These are phyloP conservation scores for Mamestra brassicae DNA, from an alignment of 2,888 invertebrate species.

Conservation along the genomic window DNA sequence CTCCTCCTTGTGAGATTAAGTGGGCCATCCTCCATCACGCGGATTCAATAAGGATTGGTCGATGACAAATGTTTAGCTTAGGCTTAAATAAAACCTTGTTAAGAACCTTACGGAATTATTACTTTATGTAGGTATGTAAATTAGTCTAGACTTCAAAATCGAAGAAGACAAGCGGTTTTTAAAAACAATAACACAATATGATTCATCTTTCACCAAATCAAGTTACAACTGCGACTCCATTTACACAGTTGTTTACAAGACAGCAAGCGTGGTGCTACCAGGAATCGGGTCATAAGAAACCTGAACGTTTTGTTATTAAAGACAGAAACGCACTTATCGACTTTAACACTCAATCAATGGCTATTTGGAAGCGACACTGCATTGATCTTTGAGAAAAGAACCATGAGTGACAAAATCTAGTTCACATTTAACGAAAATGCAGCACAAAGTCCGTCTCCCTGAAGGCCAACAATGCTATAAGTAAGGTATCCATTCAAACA, in stretches of 20 bases:
- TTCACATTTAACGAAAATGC: background rate
- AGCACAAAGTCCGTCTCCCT: background rate
- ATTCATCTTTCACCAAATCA: conserved; percentile 1
- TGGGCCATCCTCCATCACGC: background rate
- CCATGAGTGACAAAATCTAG: background rate
- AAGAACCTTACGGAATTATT: too few relatives aligned
- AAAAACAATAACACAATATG: background rate
- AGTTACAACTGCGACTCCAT: conserved; percentile 2
- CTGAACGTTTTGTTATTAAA: conserved; percentile 31
- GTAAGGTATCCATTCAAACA: background rate
- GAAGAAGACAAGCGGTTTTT: background rate
- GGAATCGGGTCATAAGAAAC: conserved; percentile 24
- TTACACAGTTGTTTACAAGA: conserved; percentile 36
- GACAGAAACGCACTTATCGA: background rate
- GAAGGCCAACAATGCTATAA: background rate
- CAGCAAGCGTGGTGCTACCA: conserved; percentile 14
- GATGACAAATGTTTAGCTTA: too few relatives aligned
- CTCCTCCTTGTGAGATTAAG: background rate
- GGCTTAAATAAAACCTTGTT: too few relatives aligned
- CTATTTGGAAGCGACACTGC: background rate
- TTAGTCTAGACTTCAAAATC: background rate
- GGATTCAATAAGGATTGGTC: background rate
- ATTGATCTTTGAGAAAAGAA: background rate
- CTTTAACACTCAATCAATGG: background rate
- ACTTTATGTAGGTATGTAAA: background rate